These are phyloP conservation scores for Engystomops pustulosus DNA, from an alignment of 2,113 vertebrate species.

Conservation along the genomic window DNA sequence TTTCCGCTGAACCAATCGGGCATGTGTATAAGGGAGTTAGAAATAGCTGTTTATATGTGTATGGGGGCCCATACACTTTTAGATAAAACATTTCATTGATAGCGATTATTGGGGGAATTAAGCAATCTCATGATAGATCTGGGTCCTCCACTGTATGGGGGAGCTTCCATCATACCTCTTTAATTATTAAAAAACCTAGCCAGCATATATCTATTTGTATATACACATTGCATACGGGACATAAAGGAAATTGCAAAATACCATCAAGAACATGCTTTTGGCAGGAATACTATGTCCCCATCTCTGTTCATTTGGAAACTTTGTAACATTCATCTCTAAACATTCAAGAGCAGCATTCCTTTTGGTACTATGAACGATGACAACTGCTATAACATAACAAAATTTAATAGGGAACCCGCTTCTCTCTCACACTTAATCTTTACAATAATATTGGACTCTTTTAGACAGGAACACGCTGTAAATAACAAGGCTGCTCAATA, in stretches of 20 bases:
- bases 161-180: no score
- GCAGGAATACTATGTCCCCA: background rate
- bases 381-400: background rate
- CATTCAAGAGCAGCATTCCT: background rate
- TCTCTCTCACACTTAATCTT: background rate
- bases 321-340: background rate
- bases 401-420: background rate
- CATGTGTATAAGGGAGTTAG: no score
- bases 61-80: no score
- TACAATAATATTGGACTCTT: background rate
- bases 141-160: no score
- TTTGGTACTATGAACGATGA: background rate
- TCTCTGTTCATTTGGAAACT: background rate
- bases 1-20: no score
- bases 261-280: background rate
- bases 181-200: no score
- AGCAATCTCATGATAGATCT: no score
- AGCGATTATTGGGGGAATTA: no score
- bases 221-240: background rate
- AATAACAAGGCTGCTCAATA: background rate
- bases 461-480: background rate
- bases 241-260: slow-evolving; percentile 5
- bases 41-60: no score
- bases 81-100: no score
- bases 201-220: no score